Base-by-base conservation (phyloP, 2,113 vertebrate genomes). In the Pongo abelii region DNA sequence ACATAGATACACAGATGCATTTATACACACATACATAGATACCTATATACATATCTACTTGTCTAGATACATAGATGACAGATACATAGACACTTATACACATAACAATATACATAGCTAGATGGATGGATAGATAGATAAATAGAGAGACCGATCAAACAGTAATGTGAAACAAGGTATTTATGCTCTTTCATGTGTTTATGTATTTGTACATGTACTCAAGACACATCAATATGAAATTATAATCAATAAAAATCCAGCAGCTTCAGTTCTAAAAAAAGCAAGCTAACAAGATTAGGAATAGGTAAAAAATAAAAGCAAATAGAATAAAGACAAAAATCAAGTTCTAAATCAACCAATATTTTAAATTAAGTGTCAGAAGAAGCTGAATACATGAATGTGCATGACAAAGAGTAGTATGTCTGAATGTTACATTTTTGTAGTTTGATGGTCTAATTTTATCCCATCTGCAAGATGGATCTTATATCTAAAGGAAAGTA, bases 191-290 rank as follows among this genome's bases (percentile, higher is more conserved):
- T 85, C 64, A 81, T 50, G 35, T 55, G 23, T 43, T 10, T 69
- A 27, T 46, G 22, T 81, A 69, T 96, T 87, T 92, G 46, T 90
- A 87, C 23, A 95, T 84, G 8, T 77, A 27, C 20, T 40, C 20
- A 67, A 86, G 43, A 70, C 30, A 95, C 22, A 93, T 61, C 20
- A 78, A 50, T 67, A 50, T 91, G 50, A 97, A 96, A 77, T 78
- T 94, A 2, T 88, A 87, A 97, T 96, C 84, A 96, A 96, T 86
- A 96, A 96, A 92, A 80, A 79, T 93, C 27, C 17, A 81, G 64
- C 40, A 92, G 32, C 52, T 86, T 23, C 13, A 67, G 18, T 40
- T 96, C 64, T 77, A 79, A 85, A 83, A 86, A 86, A 87, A 92
- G 18, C 69, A 94, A 84, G 12, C 25, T 91, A 93, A 78, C n/a